Percentiles rank a stretch among this genome's conserved stretches.
Evolutionary conservation across 2,797 vertebrate genomes (phyloP).

Genomic region (Fringilla coelebs): DNA sequence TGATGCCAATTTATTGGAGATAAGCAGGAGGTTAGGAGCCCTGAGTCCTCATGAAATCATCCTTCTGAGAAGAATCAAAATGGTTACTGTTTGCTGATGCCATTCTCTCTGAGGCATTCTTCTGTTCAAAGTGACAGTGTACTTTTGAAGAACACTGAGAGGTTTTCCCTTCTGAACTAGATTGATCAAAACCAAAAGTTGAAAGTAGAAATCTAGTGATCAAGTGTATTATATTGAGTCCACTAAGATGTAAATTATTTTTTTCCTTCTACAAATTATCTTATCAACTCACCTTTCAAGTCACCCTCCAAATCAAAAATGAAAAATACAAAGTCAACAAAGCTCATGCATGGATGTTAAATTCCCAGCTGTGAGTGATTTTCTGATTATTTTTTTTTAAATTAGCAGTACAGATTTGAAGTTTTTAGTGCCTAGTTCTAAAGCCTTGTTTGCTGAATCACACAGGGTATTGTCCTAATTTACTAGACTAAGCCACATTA

Average conservation of each 20-base stretch:
- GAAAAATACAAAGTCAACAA: background rate
- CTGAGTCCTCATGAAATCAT: background rate
- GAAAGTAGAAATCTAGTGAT: background rate
- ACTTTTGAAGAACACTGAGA: background rate
- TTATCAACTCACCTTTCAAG: background rate
- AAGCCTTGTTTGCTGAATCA: constrained; percentile 3
- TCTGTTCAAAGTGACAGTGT: background rate
- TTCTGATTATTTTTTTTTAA: background rate
- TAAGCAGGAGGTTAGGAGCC: background rate
- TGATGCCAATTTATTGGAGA: background rate
- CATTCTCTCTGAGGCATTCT: background rate
- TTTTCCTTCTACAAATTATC: background rate
- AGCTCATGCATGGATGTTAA: background rate
- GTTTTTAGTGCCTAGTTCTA: constrained; percentile 6
- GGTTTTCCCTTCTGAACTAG: background rate
- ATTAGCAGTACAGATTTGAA: background rate
- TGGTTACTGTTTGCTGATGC: background rate
- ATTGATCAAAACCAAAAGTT: background rate
- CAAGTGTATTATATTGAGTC: background rate
- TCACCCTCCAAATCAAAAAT: background rate
- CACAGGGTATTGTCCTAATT: background rate
- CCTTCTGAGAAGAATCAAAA: background rate
- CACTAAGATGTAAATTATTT: background rate
- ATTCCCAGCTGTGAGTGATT: background rate
- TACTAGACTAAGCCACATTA: background rate